A percentile compares a stretch with the other conserved stretches of the same genome.
phyloP scores from a whole-genome alignment of 2,797 vertebrate genomes.

The Mastacembelus armatus region DNA sequence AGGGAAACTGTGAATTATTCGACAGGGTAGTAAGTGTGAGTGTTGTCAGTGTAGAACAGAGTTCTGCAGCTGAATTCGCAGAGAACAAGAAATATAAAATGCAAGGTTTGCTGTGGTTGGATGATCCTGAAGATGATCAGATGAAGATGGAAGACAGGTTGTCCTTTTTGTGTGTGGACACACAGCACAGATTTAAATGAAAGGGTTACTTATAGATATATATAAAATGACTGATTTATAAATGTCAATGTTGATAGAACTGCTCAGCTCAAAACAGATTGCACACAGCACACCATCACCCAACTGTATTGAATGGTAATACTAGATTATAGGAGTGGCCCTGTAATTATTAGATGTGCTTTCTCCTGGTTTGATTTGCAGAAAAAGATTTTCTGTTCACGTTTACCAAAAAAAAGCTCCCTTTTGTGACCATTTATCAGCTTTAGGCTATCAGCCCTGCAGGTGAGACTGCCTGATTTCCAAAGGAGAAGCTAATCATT shows the following conservation, averaged over 20 bases:
- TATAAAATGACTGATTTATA: not conserved
- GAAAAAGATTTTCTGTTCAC: too few species aligned
- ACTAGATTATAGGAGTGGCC: too few species aligned
- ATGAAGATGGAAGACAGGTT: not conserved
- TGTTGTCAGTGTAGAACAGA: conserved; percentile 16
- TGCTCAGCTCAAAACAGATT: too few species aligned
- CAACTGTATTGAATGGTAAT: too few species aligned
- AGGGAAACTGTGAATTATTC: conserved; percentile 18
- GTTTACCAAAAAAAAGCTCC: too few species aligned
- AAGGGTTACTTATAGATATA: not conserved
- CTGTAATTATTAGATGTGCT: too few species aligned
- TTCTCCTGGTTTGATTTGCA: too few species aligned
- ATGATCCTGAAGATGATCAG: too few species aligned
- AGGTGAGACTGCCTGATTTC: not conserved
- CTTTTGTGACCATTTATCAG: too few species aligned
- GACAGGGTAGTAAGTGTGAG: conserved; percentile 9
- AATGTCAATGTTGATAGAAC: not conserved
- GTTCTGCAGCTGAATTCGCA: conserved; percentile 21
- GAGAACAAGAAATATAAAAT: conserved; percentile 1
- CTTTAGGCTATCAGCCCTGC: not conserved
- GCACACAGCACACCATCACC: too few species aligned
- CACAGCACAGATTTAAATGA: not conserved
- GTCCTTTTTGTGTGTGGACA: not conserved
- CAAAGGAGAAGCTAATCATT: not conserved
- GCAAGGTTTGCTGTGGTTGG: too few species aligned